Percentiles rank a stretch among this genome's conserved stretches.
phyloP scores from a whole-genome alignment of 1,140 invertebrate species.

The Psilanteris sp. region DNA sequence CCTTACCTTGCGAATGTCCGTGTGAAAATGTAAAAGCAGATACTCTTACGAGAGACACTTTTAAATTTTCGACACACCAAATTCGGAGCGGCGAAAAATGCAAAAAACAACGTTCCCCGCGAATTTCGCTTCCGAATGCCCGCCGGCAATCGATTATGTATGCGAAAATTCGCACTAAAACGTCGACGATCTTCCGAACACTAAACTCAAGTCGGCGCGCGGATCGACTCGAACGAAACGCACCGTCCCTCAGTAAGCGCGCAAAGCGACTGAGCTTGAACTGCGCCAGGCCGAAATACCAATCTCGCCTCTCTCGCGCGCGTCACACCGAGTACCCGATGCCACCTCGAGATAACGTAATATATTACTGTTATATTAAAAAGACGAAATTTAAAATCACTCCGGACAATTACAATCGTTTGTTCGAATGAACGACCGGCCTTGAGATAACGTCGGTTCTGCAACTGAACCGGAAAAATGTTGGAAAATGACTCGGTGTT shows the following conservation, averaged over 20 bases:
- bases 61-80: neutral
- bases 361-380: slow-evolving; percentile 52
- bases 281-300: slow-evolving; percentile 47
- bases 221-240: slow-evolving; percentile 32
- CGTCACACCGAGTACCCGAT: slow-evolving; percentile 35
- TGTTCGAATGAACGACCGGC: slow-evolving; percentile 7
- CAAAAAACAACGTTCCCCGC: neutral
- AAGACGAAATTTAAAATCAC: slow-evolving; percentile 40
- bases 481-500: neutral
- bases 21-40: slow-evolving; percentile 31
- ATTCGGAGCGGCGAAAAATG: neutral
- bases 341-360: slow-evolving; percentile 53
- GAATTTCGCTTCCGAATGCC: too few species aligned
- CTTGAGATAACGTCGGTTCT: slow-evolving; percentile 3
- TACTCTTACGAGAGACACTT: slow-evolving; percentile 13
- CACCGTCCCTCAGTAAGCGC: slow-evolving; percentile 71
- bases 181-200: slow-evolving; percentile 5
- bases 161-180: too few species aligned
- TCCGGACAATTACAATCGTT: slow-evolving; percentile 24
- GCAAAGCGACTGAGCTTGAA: slow-evolving; percentile 74
- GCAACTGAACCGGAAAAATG: neutral
- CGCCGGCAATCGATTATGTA: too few species aligned
- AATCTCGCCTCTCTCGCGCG: slow-evolving; percentile 51
- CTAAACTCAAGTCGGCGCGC: slow-evolving; percentile 4
- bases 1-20: slow-evolving; percentile 53